These are phyloP conservation scores for Eristalis tenax DNA, from an alignment of 2,888 invertebrate genomes.

Conservation along the genomic window DNA sequence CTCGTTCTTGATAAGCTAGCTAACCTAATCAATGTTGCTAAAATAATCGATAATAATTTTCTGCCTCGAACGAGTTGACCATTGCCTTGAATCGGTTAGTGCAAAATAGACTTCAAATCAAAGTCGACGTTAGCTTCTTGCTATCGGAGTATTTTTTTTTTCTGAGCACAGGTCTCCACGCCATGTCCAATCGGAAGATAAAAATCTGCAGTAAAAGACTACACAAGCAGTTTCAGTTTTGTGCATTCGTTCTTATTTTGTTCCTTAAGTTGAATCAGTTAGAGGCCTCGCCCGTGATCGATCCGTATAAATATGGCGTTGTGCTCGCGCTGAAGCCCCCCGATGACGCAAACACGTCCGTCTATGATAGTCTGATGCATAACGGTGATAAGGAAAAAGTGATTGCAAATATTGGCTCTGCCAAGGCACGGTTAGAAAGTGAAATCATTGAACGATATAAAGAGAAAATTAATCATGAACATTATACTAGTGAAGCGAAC, in stretches of 20 bases:
- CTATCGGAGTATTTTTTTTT: background rate
- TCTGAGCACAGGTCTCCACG: background rate
- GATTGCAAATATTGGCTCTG: background rate
- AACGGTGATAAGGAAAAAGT: slow-evolving; percentile 34
- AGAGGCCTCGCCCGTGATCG: slow-evolving; percentile 57
- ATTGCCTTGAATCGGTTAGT: slow-evolving; percentile 65
- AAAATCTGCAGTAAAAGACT: slow-evolving; percentile 3
- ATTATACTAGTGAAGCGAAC: slow-evolving; percentile 15
- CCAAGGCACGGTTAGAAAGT: slow-evolving; percentile 13
- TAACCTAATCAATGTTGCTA: slow-evolving; percentile 59
- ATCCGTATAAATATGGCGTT: slow-evolving; percentile 34
- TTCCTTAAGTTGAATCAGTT: slow-evolving; percentile 62
- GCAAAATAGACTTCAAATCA: slow-evolving; percentile 31
- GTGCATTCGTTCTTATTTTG: slow-evolving; percentile 60
- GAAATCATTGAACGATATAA: slow-evolving; percentile 31
- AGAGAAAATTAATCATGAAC: slow-evolving; percentile 20
- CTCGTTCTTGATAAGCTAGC: slow-evolving; percentile 37
- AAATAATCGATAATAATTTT: slow-evolving; percentile 64
- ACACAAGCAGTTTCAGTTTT: slow-evolving; percentile 10
- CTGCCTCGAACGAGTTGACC: slow-evolving; percentile 51
- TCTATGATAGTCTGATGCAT: slow-evolving; percentile 13
- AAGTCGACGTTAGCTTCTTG: background rate
- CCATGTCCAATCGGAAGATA: slow-evolving; percentile 16
- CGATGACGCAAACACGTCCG: background rate
- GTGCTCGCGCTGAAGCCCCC: background rate